Evolutionary conservation across 2,888 invertebrate species (phyloP).

Genomic region (Antitype chi): DNA sequence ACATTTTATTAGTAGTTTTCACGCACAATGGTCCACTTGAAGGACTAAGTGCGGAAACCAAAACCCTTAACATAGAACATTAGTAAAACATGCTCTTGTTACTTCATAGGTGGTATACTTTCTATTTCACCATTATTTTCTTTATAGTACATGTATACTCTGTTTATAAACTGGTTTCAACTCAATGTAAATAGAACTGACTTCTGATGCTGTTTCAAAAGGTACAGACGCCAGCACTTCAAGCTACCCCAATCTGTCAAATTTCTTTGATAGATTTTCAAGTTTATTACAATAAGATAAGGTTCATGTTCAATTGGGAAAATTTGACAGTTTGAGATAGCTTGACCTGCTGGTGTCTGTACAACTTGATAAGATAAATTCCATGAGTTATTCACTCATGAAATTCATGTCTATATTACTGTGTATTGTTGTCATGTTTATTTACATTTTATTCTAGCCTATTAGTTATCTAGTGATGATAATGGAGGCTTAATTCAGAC

Average conservation of each 20-base stretch:
- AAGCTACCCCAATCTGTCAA: too few relatives aligned
- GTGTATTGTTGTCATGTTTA: slow-evolving; percentile 21
- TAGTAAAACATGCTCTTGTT: neutral
- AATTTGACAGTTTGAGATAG: too few relatives aligned
- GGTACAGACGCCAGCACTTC: too few relatives aligned
- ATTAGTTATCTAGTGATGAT: neutral
- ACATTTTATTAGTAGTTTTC: neutral
- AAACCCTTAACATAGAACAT: too few relatives aligned
- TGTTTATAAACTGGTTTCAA: slow-evolving; percentile 23
- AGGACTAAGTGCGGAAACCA: too few relatives aligned
- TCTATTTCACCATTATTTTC: neutral
- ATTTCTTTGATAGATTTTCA: too few relatives aligned
- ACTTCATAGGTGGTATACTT: neutral
- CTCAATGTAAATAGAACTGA: slow-evolving; percentile 20
- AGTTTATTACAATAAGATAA: too few relatives aligned
- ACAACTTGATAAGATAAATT: slow-evolving; percentile 21
- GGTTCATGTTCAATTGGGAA: too few relatives aligned
- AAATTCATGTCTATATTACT: neutral
- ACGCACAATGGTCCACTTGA: too few relatives aligned
- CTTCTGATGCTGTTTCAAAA: slow-evolving; percentile 30
- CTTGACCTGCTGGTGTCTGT: too few relatives aligned
- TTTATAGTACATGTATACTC: neutral
- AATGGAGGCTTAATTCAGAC: neutral
- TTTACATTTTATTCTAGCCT: neutral
- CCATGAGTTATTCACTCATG: too few relatives aligned